These are phyloP conservation scores for Tupaia tana DNA, from an alignment of 2,113 vertebrate species.

Conservation along the genomic window DNA sequence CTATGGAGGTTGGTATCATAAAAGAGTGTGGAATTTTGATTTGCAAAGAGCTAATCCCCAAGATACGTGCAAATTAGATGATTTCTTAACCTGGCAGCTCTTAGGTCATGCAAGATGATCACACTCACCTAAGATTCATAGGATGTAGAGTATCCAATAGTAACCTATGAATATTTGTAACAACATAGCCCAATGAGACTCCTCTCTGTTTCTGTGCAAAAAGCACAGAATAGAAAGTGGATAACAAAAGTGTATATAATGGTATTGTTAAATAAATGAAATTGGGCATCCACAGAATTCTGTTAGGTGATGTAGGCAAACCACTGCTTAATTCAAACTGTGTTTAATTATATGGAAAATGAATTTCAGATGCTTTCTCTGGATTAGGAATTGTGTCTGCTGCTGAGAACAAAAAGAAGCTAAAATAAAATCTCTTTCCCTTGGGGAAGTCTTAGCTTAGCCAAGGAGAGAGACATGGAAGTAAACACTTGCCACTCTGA, in stretches of 20 bases:
- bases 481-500: background rate
- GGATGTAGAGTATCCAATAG: background rate
- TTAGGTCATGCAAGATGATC: background rate
- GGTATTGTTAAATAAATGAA: background rate
- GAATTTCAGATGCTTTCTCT: background rate
- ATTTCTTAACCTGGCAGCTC: no score
- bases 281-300: background rate
- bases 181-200: background rate
- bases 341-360: background rate
- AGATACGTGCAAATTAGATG: rapidly evolving
- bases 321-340: background rate
- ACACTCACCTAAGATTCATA: background rate
- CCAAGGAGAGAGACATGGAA: background rate
- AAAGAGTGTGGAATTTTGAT: no score
- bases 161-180: rapidly evolving
- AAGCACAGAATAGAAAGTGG: background rate
- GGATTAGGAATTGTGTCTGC: no score
- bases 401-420: background rate
- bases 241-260: background rate
- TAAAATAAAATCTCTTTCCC: background rate
- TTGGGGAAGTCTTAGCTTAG: background rate
- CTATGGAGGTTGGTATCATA: background rate
- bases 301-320: background rate
- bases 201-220: background rate
- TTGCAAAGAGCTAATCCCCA: background rate